Percentiles rank a stretch among this genome's conserved stretches.
Conservation (phyloP, 92 coral and sea anemone genomes). For the Isaurus tuberculatus region DNA sequence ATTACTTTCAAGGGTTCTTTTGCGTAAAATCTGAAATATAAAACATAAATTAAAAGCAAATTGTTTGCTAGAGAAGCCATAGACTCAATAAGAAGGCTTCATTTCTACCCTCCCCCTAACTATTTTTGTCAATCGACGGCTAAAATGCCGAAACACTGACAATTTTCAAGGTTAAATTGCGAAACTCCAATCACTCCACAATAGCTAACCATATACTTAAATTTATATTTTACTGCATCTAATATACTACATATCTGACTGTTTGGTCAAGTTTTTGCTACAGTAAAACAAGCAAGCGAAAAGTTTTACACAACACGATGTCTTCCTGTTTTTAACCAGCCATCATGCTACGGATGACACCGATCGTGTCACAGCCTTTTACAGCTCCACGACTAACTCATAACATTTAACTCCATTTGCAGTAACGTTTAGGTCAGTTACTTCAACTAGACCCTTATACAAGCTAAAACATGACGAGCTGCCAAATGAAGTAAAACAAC, state of each 20-base stretch:
- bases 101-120: not conserved
- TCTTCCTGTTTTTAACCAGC: not conserved
- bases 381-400: not conserved
- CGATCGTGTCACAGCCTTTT: not conserved
- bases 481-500: conserved; percentile 31
- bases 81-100: not conserved
- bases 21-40: conserved; percentile 2
- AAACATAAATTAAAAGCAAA: not conserved
- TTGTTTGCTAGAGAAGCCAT: too few relatives aligned
- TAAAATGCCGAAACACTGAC: not conserved
- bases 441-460: not conserved
- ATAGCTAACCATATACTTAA: not conserved
- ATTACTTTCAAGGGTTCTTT: not conserved
- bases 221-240: not conserved
- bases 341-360: not conserved
- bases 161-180: not conserved
- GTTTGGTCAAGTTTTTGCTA: not conserved
- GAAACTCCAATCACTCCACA: not conserved
- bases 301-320: not conserved
- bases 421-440: not conserved
- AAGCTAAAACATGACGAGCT: not conserved
- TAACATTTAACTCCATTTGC: not conserved
- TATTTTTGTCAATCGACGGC: not conserved
- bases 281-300: conserved; percentile 6
- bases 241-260: not conserved